phyloP scores from a whole-genome alignment of 2,888 invertebrate species.

The Fragum whitleyi region DNA sequence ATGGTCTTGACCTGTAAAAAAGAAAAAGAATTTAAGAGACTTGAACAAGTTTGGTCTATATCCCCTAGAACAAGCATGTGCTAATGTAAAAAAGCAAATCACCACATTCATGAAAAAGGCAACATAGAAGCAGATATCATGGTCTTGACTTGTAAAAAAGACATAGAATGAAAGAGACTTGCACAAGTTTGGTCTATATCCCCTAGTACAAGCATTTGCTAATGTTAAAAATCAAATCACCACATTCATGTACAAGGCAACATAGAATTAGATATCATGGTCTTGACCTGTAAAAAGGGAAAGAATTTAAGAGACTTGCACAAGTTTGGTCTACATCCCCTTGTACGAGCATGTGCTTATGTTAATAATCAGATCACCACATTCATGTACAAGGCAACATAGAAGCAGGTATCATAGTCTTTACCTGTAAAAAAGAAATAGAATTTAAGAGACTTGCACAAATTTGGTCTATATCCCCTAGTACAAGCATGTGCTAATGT shows the following conservation, averaged over 20 bases:
- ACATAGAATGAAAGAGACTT: too few relatives aligned
- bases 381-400: neutral
- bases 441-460: too few relatives aligned
- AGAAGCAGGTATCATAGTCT: neutral
- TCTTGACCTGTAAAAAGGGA: too few relatives aligned
- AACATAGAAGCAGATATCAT: neutral
- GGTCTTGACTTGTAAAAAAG: too few relatives aligned
- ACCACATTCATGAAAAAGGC: neutral
- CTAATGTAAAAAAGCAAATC: neutral
- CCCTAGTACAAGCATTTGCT: neutral
- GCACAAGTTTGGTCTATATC: neutral
- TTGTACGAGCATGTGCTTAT: conserved; percentile 7
- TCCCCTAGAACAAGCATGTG: too few relatives aligned
- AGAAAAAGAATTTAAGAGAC: too few relatives aligned
- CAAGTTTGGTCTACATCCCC: neutral
- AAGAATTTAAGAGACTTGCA: too few relatives aligned
- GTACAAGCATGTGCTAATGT: neutral
- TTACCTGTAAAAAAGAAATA: too few relatives aligned
- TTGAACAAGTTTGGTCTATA: too few relatives aligned
- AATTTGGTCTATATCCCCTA: too few relatives aligned
- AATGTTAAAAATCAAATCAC: neutral
- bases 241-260: neutral
- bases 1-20: too few relatives aligned
- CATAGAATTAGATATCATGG: too few relatives aligned
- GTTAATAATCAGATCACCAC: neutral